Base-by-base conservation (phyloP, 2,113 vertebrate species). In the Hystrix brachyura region DNA sequence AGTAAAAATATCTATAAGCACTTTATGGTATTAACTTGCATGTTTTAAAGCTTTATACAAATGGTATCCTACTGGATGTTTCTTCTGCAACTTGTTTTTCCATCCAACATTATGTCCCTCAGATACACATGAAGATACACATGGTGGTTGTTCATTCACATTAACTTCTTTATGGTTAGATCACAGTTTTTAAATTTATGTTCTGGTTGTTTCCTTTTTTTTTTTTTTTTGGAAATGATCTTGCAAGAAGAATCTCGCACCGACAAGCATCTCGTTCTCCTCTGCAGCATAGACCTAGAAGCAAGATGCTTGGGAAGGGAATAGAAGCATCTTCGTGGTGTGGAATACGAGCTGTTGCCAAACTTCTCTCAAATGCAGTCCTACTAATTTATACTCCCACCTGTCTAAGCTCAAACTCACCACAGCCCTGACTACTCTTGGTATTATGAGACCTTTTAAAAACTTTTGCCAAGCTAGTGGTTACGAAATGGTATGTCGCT, bases 191-290 rank as follows among this genome's bases (percentile, higher is more conserved):
- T 21, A n/a, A 72, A 57, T 67, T 48, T 74, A 48, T 60, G 53
- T 93, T 43, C 59, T 53, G 27, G 57, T 69, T 86, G 64, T 62
- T 64, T 67, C 17, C 7, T 3, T 14, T 29, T 19, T 55, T n/a
- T 46, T 13, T 7, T 7, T 29, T 74, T 9, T 69, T 94, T 38
- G 78, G 5, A 86, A 43, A 64, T 91, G n/a, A 62, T 29, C 79
- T 78, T 83, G 27, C 34, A 76, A 85, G 76, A 95, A 46, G 82
- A 85, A 82, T 82, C 55, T 53, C 51, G 17, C n/a, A 32, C 59
- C 14, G 53, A 27, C 2, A 1, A 71, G 19, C 21, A 59, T 55
- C 57, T n/a, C 27, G 10, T 23, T 80, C 82, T 46, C 48, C 65
- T 59, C n/a, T 48, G 38, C 11, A 62, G 38, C 2, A 17, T 4